phyloP scores from a whole-genome alignment of 2,888 invertebrate species.

The Callyntrura guangdongensis region DNA sequence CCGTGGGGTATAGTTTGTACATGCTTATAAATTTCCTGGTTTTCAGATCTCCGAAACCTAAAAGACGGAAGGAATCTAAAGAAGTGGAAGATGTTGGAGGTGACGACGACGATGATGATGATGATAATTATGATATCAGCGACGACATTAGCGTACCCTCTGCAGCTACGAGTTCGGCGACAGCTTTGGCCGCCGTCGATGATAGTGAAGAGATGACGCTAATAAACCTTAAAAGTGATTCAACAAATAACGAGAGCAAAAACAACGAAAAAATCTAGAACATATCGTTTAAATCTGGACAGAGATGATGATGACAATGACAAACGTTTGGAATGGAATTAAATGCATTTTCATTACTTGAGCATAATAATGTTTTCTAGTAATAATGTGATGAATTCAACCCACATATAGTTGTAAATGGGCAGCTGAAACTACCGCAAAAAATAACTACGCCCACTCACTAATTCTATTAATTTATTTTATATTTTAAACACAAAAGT shows the following conservation, averaged over 20 bases:
- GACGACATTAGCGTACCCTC: neutral
- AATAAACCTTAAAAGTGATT: neutral
- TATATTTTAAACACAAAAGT: too few relatives aligned
- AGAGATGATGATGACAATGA: conserved; percentile 3
- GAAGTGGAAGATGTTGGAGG: conserved; percentile 48
- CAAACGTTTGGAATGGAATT: neutral
- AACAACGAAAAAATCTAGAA: neutral
- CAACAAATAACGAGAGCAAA: neutral
- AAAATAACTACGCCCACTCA: too few relatives aligned
- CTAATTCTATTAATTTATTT: too few relatives aligned
- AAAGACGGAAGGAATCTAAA: conserved; percentile 80
- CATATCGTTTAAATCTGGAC: neutral
- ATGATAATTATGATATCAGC: neutral
- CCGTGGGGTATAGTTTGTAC: conserved; percentile 21
- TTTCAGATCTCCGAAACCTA: conserved; percentile 82
- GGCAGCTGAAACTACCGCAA: too few relatives aligned
- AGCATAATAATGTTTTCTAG: too few relatives aligned
- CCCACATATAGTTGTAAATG: too few relatives aligned
- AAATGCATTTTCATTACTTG: too few relatives aligned
- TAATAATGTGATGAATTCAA: too few relatives aligned
- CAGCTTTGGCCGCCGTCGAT: neutral
- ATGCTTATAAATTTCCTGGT: conserved; percentile 72
- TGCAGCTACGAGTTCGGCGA: neutral
- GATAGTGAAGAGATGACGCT: neutral
- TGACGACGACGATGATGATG: conserved; percentile 51